Base-by-base conservation (phyloP, 2,888 invertebrate genomes). In the Hydriomena furcata region DNA sequence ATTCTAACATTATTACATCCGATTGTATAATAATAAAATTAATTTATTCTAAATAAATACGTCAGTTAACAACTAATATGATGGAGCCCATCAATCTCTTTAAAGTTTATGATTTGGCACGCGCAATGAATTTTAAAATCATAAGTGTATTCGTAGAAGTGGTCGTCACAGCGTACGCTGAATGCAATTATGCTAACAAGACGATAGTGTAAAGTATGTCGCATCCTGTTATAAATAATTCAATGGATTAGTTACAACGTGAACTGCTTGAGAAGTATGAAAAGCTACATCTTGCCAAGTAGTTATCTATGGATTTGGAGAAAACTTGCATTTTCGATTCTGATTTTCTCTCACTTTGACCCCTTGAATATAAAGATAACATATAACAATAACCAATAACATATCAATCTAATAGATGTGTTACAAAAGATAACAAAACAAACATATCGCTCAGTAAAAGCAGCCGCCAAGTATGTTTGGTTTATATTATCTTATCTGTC, bases 171-270 rank as follows among this genome's bases (percentile, higher is more conserved):
- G 53, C 55, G 59, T 44, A 38, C 36, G 20, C 37, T 38, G 56
- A 58, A 58, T 62, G 52, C 42, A 47, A 57, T 59, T 62, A 60
- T 59, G 53, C 7, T 55, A 58, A 62, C 58, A 38, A 43, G 13
- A 47, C 24, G 36, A 42, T 40, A 46, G 40, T 52, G 43, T 55
- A 44, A 60, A 58, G 47, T 49, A 46, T 51, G 52, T 53, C 44
- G 31, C 40, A 37, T 47, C 35, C 17, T 31, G 20, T 43, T n/a
- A 45, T 51, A 52, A 40, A 54, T 58, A 41, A 52, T 60, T 54
- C 44, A 54, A 11, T 45, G 46, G 45, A 41, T 52, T 32, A 50
- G 28, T 55, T 41, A 24, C 5, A 44, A 46, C 45, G 42, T 48
- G 45, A 36, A 20, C 24, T 36, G 35, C 13, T 43, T 36, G 11